Evolutionary conservation across 1,140 invertebrate species (phyloP), one percentile per base, ranked within the genome.

Genomic region (Anagrus nilaparvatae): DNA sequence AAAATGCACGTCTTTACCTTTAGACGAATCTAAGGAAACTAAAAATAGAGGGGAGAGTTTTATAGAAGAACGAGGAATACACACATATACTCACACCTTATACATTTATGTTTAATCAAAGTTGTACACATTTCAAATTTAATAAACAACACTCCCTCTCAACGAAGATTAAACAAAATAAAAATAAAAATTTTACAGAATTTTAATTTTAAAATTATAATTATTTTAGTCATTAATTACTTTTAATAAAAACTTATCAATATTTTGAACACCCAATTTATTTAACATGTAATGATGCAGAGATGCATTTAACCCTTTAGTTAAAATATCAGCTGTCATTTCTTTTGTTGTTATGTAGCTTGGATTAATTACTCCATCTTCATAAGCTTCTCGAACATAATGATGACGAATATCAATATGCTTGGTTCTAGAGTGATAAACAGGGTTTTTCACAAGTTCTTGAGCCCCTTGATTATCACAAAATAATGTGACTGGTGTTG

Each of bases 321-420:
- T 37, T 14, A 37, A 17, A 27, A 37, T 27, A 17, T 37, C 35
- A 4, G 23, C 35, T 4, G 8, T 14, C 13, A 17, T 5, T 6
- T 21, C n/a, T 3, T 37, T 25, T 5, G 13, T 27, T 7, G 23
- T 3, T 3, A 37, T 2, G 18, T 27, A 37, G 2, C 10, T 17
- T 3, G 13, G 9, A 14, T 16, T 9, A 17, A 37, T 17, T 10
- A 17, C 19, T 8, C 8, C 24, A 9, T 16, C 10, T 16, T 27
- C 24, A 4, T 19, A 10, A 3, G 6, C 14, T 3, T 29, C 36
- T 18, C 36, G 13, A 2, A 39, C 29, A 12, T 28, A 39, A 27
- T 39, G 27, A 17, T 28, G 16, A 9, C 24, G 3, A n/a, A 40
- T 21, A 13, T 31, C 27, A 3, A 40, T 40, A 20, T 40, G 38